Evolutionary conservation across 2,888 invertebrate genomes (phyloP), one percentile per base, ranked within the genome.

Genomic region (Tetramorium bicarinatum): DNA sequence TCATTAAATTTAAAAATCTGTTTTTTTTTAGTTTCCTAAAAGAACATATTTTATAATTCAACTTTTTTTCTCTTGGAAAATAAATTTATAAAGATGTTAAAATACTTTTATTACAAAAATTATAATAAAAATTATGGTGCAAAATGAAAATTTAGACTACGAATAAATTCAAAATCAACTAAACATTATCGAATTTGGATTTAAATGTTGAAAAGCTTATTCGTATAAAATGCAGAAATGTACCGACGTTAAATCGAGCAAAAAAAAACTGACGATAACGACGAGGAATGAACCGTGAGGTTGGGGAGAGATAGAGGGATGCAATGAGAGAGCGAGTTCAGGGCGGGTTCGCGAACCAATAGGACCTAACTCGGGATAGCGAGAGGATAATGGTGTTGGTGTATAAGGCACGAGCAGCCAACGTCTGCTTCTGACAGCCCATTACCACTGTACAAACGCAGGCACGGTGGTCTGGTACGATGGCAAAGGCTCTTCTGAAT

Each of bases 391-490:
- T 91, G 91, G 93, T 92, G 91, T 92, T 92, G 90, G 92, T 93
- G 89, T 91, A 90, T 93, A 93, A 93, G 93, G 92, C 91, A 93
- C 90, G 92, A 92, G 91, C 92, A 92, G 91, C 91, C 88, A 88
- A 90, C 87, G 92, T 93, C 94, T 94, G 94, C 85, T 87, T 79
- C 90, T 94, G 94, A 94, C 94, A 94, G 94, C 91, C 94, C 94
- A 94, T 94, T 94, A 94, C 94, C 93, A 94, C 93, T 94, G 93
- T 93, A 93, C 92, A 93, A 93, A 93, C 92, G 90, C 89, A 87
- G 79, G 87, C 83, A 86, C 90, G 87, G 86, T 75, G 89, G 87
- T 89, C 84, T 84, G 83, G 87, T 85, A 90, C 86, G 89, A 91
- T 87, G 90, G 88, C 79, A 88, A 87, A 85, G 86, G 80, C 89